Conservation (phyloP, 2,113 vertebrate species). For the Lipophrys pholis region DNA sequence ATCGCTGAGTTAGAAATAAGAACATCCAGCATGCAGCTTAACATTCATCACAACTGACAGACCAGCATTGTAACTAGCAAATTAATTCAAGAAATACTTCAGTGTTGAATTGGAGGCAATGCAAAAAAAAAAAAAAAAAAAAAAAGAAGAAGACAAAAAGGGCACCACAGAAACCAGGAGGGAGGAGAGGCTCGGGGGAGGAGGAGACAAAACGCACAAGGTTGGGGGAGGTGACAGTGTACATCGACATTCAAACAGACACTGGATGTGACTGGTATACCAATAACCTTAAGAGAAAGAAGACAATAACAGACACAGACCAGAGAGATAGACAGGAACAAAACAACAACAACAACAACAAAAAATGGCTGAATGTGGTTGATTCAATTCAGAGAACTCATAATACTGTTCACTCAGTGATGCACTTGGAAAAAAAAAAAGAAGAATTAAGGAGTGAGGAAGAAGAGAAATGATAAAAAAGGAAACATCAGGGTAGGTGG, state of each 20-base stretch:
- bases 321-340: conserved; percentile 22
- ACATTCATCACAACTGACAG: conserved; percentile 91
- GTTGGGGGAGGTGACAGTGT: conserved; percentile 46
- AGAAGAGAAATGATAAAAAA: conserved; percentile 88
- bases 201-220: conserved; percentile 49
- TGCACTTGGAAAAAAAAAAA: conserved; percentile 53
- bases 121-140: conserved; percentile 37
- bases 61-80: conserved; percentile 87
- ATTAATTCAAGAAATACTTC: conserved; percentile 44
- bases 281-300: conserved; percentile 54
- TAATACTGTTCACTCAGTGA: conserved; percentile 62
- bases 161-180: conserved; percentile 52
- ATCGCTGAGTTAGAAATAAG: conserved; percentile 87
- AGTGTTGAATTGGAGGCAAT: conserved; percentile 60
- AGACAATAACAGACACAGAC: conserved; percentile 58
- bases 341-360: too few relatives aligned
- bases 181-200: conserved; percentile 26
- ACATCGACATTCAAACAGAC: conserved; percentile 66
- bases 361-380: conserved; percentile 61
- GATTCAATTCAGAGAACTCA: conserved; percentile 52
- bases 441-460: conserved; percentile 61
- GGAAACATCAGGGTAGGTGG: conserved; percentile 99
- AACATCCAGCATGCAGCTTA: conserved; percentile 94
- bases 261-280: conserved; percentile 47
- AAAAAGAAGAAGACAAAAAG: conserved; percentile 2